Evolutionary conservation across 2,797 vertebrate species (phyloP), one percentile per base, ranked within the genome.

Genomic region (Chelon labrosus): DNA sequence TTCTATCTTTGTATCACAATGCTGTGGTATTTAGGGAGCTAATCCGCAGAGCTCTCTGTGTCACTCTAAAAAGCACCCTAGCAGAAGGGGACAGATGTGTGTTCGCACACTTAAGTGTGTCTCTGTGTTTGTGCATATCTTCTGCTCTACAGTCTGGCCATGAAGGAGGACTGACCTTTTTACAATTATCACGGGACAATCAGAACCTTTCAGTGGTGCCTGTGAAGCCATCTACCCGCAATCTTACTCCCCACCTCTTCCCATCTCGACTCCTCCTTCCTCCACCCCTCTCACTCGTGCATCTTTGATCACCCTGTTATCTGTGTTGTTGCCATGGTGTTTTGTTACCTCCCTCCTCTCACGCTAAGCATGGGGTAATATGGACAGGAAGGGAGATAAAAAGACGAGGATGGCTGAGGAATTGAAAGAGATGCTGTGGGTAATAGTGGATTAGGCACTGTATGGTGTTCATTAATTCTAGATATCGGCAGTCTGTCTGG

Each of bases 131-230:
- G 73, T 22, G 3, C 65, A 58, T 61, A 79, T 77, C 46, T 47
- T 74, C 69, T 70, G 44, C 85, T 85, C 75, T 61, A 39, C 60
- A 87, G 78, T 84, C 74, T 74, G 67, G 31, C 51, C 57, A 27
- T 77, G 65, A 73, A 83, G 69, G 66, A 80, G 52, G 58, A 63
- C 71, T 93, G 93, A 94, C 94, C 93, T 94, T 93, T 93, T 56
- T 69, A 60, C 75, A 87, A 90, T 90, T 84, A 89, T 89, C 91
- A 78, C 73, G 90, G 86, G 91, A 91, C 88, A 77, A 80, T 91
- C 83, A 44, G 87, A 91, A 84, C 88, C 80, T 92, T 92, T 93
- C 82, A 71, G 72, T 19, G 16, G 72, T 65, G 72, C 66, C 74
- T 84, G 65, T 74, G 80, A 84, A 83, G 76, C 60, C 72, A 62